Evolutionary conservation across 2,888 invertebrate genomes (phyloP), one percentile per base, ranked within the genome.

Genomic region (Tholera decimalis): DNA sequence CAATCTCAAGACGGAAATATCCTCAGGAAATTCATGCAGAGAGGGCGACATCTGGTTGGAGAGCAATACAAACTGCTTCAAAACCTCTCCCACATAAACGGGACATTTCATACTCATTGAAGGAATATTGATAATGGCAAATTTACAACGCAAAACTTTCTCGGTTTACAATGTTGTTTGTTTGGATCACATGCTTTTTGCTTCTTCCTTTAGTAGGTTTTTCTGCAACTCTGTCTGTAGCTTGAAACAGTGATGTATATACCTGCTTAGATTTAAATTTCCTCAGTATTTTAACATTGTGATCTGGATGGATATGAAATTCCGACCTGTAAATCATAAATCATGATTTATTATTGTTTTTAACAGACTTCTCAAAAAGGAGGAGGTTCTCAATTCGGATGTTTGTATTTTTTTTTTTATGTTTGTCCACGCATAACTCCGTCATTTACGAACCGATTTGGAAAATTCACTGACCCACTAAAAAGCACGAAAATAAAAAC

Each of bases 281-380:
- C 28, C 79, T 85, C 24, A 84, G 39, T 63, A 92, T 89, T 83
- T 86, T 86, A 2, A 59, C 49, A 49, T 90, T 89, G 33, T 92
- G 92, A 46, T 78, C 82, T 2, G 72, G 20, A 71, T 92, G 92
- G 28, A 18, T 69, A 65, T 92, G 92, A 9, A 50, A 3, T 50
- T 85, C 83, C 63, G 78, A 81, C 58, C 92, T 92, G 88, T 18
- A 88, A 90, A 50, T 57, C 44, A 75, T 28, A 28, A 39, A 7
- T 26, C 3, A 22, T n/a, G 8, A 35, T 20, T 18, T 9, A 15
- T n/a, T 28, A 28, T 28, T 28, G 3, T 28, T 28, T n/a, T n/a
- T n/a, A n/a, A n/a, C n/a, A n/a, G n/a, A n/a, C n/a, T n/a, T n/a
- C n/a, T n/a, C n/a, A n/a, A n/a, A n/a, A n/a, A n/a, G n/a, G n/a